These are phyloP conservation scores for Myopa tessellatipennis DNA, from an alignment of 2,888 invertebrate genomes.

Conservation along the genomic window DNA sequence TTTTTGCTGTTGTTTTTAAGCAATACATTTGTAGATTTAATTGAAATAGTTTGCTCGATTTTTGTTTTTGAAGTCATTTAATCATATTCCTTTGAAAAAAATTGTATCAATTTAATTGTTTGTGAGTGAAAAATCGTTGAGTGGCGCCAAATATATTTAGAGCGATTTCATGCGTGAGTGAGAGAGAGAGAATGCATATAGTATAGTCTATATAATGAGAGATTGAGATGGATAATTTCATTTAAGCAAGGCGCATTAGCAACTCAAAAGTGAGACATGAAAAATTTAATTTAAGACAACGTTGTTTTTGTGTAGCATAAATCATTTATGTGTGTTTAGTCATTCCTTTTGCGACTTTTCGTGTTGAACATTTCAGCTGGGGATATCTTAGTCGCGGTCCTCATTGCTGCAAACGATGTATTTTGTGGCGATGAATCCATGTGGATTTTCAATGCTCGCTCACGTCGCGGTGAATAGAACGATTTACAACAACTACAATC, in stretches of 20 bases:
- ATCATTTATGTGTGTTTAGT: slow-evolving; percentile 4
- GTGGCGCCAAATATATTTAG: slow-evolving; percentile 6
- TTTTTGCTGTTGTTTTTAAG: too few relatives aligned
- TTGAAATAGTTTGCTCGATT: too few relatives aligned
- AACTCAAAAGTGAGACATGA: neutral
- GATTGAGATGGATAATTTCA: neutral
- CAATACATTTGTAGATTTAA: too few relatives aligned
- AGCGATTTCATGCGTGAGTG: neutral
- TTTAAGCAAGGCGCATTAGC: neutral
- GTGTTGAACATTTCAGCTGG: slow-evolving; percentile 34
- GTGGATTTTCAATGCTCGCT: slow-evolving; percentile 80
- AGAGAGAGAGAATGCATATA: neutral
- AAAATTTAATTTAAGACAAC: neutral
- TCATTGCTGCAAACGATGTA: slow-evolving; percentile 49
- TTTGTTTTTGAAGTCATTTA: too few relatives aligned
- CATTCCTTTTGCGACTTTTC: slow-evolving; percentile 22
- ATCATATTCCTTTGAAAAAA: too few relatives aligned
- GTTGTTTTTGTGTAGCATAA: neutral
- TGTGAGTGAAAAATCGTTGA: slow-evolving; percentile 4
- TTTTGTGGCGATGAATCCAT: slow-evolving; percentile 69
- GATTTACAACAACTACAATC: slow-evolving; percentile 64
- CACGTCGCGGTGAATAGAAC: slow-evolving; percentile 74
- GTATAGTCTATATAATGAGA: neutral
- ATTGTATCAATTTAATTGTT: slow-evolving; percentile 16
- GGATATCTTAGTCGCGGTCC: slow-evolving; percentile 46